A percentile compares a stretch with the other conserved stretches of the same genome.
Conservation (phyloP, 2,113 vertebrate species). For the Tetrax tetrax region DNA sequence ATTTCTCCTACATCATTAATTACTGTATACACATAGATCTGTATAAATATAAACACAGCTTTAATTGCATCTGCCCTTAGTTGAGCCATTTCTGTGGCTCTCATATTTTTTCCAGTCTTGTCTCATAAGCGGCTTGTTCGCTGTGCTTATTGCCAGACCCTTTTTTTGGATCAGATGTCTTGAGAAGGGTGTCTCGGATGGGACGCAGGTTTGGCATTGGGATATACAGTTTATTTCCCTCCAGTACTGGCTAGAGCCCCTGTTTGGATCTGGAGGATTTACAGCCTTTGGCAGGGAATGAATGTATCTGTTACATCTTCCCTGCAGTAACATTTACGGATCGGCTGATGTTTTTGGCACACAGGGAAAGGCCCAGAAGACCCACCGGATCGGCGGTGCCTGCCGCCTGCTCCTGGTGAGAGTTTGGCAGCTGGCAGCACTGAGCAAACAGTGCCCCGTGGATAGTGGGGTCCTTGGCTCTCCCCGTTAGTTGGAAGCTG, state of each 20-base stretch:
- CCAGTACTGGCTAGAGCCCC: neutral
- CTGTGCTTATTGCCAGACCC: neutral
- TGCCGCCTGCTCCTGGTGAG: fast-evolving
- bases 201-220: neutral
- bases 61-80: neutral
- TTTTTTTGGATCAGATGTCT: neutral
- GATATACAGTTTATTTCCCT: neutral
- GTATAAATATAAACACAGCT: neutral
- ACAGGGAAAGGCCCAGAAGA: neutral
- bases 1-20: neutral
- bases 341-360: neutral
- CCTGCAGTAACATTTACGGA: neutral
- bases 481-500: fast-evolving
- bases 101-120: neutral
- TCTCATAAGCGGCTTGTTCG: neutral
- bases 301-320: neutral
- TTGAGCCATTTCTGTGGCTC: neutral
- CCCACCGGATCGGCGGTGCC: neutral
- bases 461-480: fast-evolving
- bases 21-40: neutral
- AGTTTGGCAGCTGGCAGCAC: neutral
- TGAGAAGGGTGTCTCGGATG: neutral
- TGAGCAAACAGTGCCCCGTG: fast-evolving
- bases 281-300: neutral
- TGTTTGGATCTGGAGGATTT: neutral